Evolutionary conservation across 2,888 invertebrate species (phyloP), one percentile per base, ranked within the genome.

Genomic region (Eilema griseolum): DNA sequence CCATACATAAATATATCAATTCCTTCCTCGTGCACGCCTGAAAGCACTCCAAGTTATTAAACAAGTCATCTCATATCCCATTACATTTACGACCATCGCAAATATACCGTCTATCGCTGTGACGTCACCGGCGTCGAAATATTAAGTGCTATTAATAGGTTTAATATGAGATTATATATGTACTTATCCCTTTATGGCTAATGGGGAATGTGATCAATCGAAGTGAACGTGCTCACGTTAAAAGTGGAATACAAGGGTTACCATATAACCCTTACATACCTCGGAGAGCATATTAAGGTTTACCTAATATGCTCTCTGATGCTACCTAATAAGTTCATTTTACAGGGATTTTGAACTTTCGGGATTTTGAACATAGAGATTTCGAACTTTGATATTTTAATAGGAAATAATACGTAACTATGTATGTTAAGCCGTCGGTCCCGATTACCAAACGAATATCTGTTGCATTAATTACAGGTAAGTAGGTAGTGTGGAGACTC

Each of bases 11-110:
- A 63, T n/a, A 23, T 5, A 33, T 14, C 23, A 60, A 14, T 41
- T 41, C 26, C 41, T 46, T 56, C 75, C 69, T 26, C 67, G 65
- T 70, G 65, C 71, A 59, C 59, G 69, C 71, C 20, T 67, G 24
- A 70, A 72, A 71, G 67, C 72, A 74, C 81, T 81, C 65, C 67
- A 74, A 68, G 65, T 60, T 68, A 66, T 70, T 67, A 67, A 62
- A 64, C 62, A 46, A 64, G 70, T 74, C 72, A 71, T 72, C 71
- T 71, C 67, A 74, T 69, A 59, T 52, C 56, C 71, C 59, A 71
- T 76, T 72, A 71, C 71, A 76, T 71, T 71, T 65, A 64, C 71
- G 74, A 72, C 70, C 67, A 72, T 65, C 72, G 74, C 56, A 64
- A 57, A 67, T 69, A 61, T 46, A 71, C 63, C 57, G 67, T 75